Percentiles rank a stretch among this genome's conserved stretches.
phyloP scores from a whole-genome alignment of 1,140 invertebrate species.

The Drosophila elegans region DNA sequence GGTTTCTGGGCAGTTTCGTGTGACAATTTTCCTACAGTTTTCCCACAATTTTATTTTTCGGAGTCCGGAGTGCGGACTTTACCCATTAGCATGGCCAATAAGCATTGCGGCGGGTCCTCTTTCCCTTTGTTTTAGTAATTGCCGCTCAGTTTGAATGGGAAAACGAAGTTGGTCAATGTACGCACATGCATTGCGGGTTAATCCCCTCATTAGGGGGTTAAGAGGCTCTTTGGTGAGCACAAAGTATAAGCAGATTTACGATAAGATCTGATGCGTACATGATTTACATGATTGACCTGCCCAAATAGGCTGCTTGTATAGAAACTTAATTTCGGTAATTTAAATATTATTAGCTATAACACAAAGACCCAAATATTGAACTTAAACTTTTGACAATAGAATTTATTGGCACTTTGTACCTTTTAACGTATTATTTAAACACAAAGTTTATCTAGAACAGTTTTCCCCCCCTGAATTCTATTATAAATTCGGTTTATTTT shows the following conservation, averaged over 20 bases:
- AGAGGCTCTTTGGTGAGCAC: background rate
- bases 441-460: too few species aligned
- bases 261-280: too few species aligned
- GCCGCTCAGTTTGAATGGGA: constrained; percentile 34
- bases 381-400: too few species aligned
- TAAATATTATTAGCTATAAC: background rate
- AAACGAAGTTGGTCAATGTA: constrained; percentile 32
- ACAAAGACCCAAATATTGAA: too few species aligned
- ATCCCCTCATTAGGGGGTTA: constrained; percentile 30
- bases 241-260: background rate
- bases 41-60: constrained; percentile 22
- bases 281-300: too few species aligned
- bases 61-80: constrained; percentile 12
- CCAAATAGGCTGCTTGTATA: background rate
- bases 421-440: too few species aligned
- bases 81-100: constrained; percentile 28
- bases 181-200: constrained; percentile 31
- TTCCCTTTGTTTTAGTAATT: constrained; percentile 32
- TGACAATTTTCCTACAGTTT: constrained; percentile 34
- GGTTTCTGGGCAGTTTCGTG: constrained; percentile 28
- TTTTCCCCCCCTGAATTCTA: too few species aligned
- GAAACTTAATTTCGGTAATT: background rate
- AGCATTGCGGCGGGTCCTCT: constrained; percentile 9
- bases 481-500: background rate
- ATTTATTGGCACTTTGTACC: too few species aligned